Evolutionary conservation across 2,113 vertebrate species (phyloP).

Genomic region (Phyllopteryx taeniolatus): DNA sequence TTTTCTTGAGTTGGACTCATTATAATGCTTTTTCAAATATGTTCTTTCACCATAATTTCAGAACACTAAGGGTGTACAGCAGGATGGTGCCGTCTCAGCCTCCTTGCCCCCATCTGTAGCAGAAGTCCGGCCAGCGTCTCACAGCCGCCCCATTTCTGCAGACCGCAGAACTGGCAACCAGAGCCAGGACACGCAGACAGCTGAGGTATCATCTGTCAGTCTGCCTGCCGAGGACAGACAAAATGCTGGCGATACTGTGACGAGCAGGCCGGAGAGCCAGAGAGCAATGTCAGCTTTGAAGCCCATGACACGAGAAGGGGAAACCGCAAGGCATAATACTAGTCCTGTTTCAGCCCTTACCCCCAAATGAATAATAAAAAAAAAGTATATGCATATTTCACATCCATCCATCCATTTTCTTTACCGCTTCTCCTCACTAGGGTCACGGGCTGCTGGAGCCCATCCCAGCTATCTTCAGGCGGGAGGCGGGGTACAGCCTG

Average conservation of each 20-base stretch:
- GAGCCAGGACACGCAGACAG: neutral
- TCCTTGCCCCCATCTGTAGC: neutral
- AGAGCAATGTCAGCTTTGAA: neutral
- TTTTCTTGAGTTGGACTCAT: neutral
- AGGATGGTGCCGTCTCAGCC: neutral
- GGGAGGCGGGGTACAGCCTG: too few species aligned
- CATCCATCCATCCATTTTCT: too few species aligned
- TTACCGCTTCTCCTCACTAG: too few species aligned
- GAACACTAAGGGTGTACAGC: neutral
- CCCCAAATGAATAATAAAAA: neutral
- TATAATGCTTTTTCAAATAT: neutral
- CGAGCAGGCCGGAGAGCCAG: neutral
- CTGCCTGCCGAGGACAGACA: neutral
- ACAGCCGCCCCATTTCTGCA: neutral
- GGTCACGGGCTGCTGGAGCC: too few species aligned
- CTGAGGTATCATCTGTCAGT: neutral
- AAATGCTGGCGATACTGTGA: neutral
- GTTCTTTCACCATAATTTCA: slow-evolving; percentile 13
- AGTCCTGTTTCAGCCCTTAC: neutral
- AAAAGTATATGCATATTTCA: neutral
- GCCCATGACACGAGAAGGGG: neutral
- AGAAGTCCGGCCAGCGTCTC: neutral
- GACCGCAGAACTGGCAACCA: neutral
- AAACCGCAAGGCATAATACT: neutral
- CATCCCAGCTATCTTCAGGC: too few species aligned